phyloP scores from a whole-genome alignment of 2,888 invertebrate species.

The Hipparchia semele region DNA sequence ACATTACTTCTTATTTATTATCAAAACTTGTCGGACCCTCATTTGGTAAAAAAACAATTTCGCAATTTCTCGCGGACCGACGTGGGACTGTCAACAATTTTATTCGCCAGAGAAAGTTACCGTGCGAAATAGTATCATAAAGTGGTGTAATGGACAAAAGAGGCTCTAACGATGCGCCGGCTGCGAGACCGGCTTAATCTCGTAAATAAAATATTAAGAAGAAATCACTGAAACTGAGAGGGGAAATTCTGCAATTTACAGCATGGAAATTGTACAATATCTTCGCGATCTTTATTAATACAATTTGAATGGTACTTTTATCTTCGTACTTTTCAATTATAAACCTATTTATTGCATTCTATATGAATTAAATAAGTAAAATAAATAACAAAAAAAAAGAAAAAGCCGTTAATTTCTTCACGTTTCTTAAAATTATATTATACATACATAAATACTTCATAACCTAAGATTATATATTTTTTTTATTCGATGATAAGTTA shows the following conservation, averaged over 20 bases:
- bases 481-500: too few relatives aligned
- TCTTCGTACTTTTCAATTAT: background rate
- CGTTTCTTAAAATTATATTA: too few relatives aligned
- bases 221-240: slow-evolving; percentile 67
- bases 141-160: slow-evolving; percentile 66
- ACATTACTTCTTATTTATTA: slow-evolving; percentile 58
- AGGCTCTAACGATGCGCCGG: slow-evolving; percentile 63
- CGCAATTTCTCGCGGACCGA: slow-evolving; percentile 44
- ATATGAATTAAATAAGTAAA: too few relatives aligned
- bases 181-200: slow-evolving; percentile 62
- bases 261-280: slow-evolving; percentile 58
- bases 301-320: background rate
- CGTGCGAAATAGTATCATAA: slow-evolving; percentile 65
- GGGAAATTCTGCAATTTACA: slow-evolving; percentile 55
- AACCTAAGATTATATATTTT: too few relatives aligned
- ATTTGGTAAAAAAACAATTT: slow-evolving; percentile 54
- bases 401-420: too few relatives aligned
- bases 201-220: slow-evolving; percentile 78
- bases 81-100: slow-evolving; percentile 59
- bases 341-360: too few relatives aligned
- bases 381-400: too few relatives aligned
- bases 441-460: too few relatives aligned
- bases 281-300: slow-evolving; percentile 44
- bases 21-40: slow-evolving; percentile 49
- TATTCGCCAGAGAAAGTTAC: slow-evolving; percentile 55